Conservation (phyloP, 1,140 invertebrate genomes). For the Glomeris maerens region DNA sequence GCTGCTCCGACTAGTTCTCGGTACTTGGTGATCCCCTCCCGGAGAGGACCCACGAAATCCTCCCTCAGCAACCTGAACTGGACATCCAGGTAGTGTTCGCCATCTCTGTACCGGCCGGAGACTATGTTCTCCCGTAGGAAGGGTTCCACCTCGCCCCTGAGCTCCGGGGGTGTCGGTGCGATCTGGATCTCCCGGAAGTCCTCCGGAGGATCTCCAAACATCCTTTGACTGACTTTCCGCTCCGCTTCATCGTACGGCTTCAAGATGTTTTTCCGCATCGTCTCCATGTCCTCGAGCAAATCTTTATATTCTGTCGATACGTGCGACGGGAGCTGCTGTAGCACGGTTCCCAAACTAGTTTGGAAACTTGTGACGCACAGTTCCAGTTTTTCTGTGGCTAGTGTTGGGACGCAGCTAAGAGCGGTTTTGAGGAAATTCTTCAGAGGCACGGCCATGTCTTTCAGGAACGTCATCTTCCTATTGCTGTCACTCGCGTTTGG, state of each 20-base stretch:
- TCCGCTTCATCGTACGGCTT: not conserved
- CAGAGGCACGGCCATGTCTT: no score
- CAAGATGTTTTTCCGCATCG: not conserved
- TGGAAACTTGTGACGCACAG: no score
- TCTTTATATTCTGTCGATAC: not conserved
- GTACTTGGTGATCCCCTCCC: constrained; percentile 28
- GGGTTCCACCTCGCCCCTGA: not conserved
- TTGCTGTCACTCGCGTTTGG: no score
- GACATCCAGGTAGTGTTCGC: constrained; percentile 36
- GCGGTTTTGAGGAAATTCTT: no score
- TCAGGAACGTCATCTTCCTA: no score
- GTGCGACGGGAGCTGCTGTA: no score
- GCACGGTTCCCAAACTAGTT: no score
- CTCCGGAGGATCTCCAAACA: constrained; percentile 6
- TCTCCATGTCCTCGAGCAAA: not conserved
- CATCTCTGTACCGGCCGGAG: constrained; percentile 27
- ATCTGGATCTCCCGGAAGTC: constrained; percentile 15
- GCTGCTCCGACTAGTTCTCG: not conserved
- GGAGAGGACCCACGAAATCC: constrained; percentile 34
- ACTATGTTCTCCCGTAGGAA: constrained; percentile 26
- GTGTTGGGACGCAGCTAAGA: no score
- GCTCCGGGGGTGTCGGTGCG: constrained; percentile 12
- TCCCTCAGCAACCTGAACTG: constrained; percentile 38
- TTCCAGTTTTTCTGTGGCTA: no score
- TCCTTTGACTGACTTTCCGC: not conserved